Conservation (phyloP, 2,888 invertebrate species). For the Malthinus flaveolus region DNA sequence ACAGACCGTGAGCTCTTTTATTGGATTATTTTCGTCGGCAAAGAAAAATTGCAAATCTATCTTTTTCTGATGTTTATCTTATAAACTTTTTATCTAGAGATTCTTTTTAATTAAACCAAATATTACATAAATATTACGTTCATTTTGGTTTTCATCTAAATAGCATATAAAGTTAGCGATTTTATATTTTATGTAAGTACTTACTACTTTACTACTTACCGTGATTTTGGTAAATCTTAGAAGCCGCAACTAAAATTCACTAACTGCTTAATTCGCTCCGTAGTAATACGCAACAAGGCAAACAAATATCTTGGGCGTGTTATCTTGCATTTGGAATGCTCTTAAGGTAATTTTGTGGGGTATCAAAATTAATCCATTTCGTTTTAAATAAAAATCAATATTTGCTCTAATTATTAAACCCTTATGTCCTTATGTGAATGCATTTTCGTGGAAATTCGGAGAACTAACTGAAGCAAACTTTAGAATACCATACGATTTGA, state of each 20-base stretch:
- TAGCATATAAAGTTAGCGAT: no score
- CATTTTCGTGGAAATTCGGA: constrained; percentile 11
- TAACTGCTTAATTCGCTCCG: not conserved
- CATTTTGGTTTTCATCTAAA: no score
- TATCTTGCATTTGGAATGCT: not conserved
- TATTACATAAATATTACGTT: no score
- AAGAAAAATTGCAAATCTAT: no score
- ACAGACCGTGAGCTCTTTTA: no score
- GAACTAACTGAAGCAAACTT: constrained; percentile 10
- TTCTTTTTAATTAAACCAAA: no score
- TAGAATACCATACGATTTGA: constrained; percentile 1
- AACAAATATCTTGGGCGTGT: not conserved
- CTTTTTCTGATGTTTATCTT: no score
- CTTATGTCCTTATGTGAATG: constrained; percentile 6
- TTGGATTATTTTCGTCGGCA: no score
- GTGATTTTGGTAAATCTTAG: constrained; percentile 3
- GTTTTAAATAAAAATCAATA: not conserved
- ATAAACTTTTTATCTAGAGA: no score
- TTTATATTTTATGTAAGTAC: no score
- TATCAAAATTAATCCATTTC: not conserved
- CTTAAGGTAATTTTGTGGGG: not conserved
- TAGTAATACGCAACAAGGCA: constrained; percentile 1
- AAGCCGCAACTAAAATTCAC: not conserved
- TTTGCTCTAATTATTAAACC: not conserved
- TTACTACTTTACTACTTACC: no score